phyloP scores from a whole-genome alignment of 2,888 invertebrate genomes.

The Phania funesta region DNA sequence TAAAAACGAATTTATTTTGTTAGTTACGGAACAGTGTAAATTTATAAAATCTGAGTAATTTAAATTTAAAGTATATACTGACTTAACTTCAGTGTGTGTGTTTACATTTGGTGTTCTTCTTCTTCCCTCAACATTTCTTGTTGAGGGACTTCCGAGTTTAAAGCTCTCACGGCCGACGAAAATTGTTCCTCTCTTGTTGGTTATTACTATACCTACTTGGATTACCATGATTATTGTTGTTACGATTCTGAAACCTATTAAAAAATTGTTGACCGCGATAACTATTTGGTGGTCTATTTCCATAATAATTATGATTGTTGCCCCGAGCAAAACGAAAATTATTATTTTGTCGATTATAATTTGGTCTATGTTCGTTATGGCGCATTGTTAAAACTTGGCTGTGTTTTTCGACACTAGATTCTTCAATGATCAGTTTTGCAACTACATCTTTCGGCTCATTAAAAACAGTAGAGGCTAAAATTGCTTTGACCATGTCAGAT shows the following conservation, averaged over 20 bases:
- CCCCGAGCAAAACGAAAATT: not conserved
- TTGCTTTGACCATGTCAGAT: conserved; percentile 5
- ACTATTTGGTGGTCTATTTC: not conserved
- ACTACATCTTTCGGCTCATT: not conserved
- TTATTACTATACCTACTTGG: too few species aligned
- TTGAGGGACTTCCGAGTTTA: not conserved
- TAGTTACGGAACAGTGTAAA: not conserved
- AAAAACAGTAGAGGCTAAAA: conserved; percentile 2
- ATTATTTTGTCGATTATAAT: not conserved
- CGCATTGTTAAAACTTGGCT: too few species aligned
- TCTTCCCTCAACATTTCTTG: not conserved
- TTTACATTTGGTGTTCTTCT: too few species aligned
- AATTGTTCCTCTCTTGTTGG: too few species aligned
- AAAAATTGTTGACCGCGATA: too few species aligned
- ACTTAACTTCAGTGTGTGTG: not conserved
- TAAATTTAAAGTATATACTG: not conserved
- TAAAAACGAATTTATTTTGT: too few species aligned
- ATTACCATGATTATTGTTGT: not conserved
- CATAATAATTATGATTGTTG: not conserved
- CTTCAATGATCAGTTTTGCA: not conserved
- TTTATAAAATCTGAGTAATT: not conserved
- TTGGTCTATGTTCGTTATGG: not conserved
- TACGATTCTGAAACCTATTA: too few species aligned
- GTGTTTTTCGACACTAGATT: not conserved
- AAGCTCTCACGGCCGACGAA: too few species aligned